Conservation (phyloP, 2,113 vertebrate species). For the Xerus inauris region DNA sequence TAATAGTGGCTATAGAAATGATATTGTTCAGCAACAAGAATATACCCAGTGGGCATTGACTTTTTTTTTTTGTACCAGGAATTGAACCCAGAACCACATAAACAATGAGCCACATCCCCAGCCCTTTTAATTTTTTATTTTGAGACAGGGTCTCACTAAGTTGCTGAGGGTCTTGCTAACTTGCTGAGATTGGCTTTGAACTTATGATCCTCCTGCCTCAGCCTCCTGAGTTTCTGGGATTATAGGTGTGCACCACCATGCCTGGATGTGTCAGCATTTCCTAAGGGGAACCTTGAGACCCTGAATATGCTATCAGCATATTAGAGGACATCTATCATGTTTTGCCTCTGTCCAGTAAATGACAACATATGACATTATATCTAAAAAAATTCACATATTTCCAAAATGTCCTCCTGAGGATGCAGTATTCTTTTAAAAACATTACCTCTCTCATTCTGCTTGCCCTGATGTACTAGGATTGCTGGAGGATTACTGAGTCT, state of each 20-base stretch:
- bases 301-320: neutral
- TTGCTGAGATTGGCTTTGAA: no score
- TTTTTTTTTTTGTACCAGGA: neutral
- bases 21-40: neutral
- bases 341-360: neutral
- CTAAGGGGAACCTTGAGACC: no score
- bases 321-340: neutral
- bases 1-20: accelerated
- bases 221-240: no score
- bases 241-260: no score
- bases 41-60: accelerated
- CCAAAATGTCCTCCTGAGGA: neutral
- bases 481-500: no score
- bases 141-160: no score
- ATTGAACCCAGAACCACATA: no score
- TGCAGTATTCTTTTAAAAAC: neutral
- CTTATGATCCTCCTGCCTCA: no score
- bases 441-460: neutral
- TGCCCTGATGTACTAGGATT: accelerated
- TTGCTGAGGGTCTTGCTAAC: no score
- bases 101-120: no score
- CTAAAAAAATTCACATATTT: neutral
- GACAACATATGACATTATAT: neutral
- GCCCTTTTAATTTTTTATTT: no score
- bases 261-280: no score